Percentiles rank a stretch among this genome's conserved stretches.
These are phyloP conservation scores for Pseudochirops corinnae DNA, from an alignment of 2,797 vertebrate species.

Conservation along the genomic window DNA sequence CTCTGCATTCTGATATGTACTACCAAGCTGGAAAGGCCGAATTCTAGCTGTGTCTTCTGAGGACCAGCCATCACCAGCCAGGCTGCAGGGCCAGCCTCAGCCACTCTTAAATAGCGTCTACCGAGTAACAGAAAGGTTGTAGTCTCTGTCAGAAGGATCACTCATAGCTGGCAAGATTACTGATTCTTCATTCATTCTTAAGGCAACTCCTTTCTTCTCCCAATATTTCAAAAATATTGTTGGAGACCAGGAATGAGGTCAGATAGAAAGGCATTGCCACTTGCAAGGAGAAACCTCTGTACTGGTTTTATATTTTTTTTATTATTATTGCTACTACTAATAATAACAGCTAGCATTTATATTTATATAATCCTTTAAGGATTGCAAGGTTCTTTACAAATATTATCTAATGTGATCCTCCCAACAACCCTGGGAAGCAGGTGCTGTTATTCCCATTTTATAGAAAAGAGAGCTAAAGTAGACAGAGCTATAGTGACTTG, in stretches of 20 bases:
- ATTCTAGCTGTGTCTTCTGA: background rate
- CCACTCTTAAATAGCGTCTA: background rate
- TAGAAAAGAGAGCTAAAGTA: background rate
- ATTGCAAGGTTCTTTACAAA: background rate
- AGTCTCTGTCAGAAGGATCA: background rate
- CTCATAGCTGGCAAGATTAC: background rate
- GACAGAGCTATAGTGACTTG: background rate
- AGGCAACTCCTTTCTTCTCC: background rate
- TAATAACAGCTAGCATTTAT: background rate
- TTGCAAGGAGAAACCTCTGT: background rate
- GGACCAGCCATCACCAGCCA: background rate
- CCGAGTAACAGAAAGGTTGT: background rate
- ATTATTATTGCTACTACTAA: background rate
- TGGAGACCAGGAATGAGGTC: background rate
- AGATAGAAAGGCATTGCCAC: background rate
- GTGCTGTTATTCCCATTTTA: background rate
- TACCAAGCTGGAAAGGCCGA: background rate
- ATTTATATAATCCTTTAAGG: background rate
- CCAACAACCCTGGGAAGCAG: background rate
- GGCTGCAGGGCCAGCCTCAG: background rate
- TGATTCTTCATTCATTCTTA: background rate
- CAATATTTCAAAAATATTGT: background rate
- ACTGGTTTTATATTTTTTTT: background rate
- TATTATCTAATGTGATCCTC: background rate
- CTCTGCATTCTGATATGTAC: background rate